Conservation (phyloP, 2,797 vertebrate species). For the Todus mexicanus region DNA sequence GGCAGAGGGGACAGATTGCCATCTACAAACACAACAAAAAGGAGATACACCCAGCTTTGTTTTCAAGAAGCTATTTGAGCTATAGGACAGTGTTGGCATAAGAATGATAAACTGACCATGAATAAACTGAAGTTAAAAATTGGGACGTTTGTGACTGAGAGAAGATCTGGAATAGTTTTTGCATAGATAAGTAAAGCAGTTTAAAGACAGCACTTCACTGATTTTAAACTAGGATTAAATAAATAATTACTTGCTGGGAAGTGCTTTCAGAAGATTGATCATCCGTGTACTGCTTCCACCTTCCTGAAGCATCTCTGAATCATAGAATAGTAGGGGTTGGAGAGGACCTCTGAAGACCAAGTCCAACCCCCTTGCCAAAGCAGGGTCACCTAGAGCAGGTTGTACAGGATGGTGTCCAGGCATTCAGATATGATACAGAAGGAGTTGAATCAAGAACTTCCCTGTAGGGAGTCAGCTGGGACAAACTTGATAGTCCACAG, state of each 20-base stretch:
- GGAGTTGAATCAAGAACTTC: not conserved
- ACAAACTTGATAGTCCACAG: not conserved
- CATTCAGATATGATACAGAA: too few relatives aligned
- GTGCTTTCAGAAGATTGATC: not conserved
- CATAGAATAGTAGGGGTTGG: too few relatives aligned
- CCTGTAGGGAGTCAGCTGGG: not conserved
- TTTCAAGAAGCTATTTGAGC: not conserved
- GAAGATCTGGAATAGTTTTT: not conserved
- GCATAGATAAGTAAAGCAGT: not conserved
- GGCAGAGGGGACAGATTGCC: not conserved
- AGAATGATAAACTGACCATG: not conserved
- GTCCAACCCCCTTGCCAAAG: too few relatives aligned
- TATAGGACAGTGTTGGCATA: not conserved
- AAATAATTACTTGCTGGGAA: not conserved
- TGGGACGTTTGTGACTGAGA: not conserved
- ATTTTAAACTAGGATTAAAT: not conserved
- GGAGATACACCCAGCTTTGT: not conserved
- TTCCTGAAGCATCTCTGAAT: not conserved
- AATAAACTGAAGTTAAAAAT: not conserved
- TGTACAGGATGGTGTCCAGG: too few relatives aligned
- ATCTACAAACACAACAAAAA: not conserved
- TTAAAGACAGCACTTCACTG: not conserved
- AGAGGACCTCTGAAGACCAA: too few relatives aligned
- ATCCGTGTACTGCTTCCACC: not conserved
- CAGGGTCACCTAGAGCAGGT: too few relatives aligned